Evolutionary conservation across 2,113 vertebrate species (phyloP).

Genomic region (Alligator sinensis): DNA sequence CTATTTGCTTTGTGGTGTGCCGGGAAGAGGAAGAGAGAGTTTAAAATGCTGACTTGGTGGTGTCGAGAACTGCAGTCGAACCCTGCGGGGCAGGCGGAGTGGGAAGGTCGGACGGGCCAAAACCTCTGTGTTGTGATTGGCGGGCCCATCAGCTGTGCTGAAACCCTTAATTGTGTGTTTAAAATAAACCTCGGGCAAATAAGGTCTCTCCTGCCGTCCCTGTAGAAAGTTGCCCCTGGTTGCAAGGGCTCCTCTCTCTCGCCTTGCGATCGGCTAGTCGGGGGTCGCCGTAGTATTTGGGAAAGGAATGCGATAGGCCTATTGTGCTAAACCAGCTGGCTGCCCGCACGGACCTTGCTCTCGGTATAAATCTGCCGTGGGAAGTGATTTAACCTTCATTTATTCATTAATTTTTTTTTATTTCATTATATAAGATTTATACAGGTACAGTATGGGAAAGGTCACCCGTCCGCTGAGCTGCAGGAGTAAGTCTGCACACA

Average conservation of each 20-base stretch:
- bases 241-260: neutral
- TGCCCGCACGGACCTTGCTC: slow-evolving; percentile 57
- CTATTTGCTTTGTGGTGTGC: neutral
- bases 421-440: slow-evolving; percentile 85
- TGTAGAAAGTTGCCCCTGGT: slow-evolving; percentile 1
- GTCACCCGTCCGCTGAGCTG: slow-evolving; percentile 70
- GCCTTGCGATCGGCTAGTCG: neutral
- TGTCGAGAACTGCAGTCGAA: neutral
- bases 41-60: neutral
- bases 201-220: neutral
- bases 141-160: neutral
- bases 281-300: neutral
- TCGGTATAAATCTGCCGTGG: slow-evolving; percentile 71
- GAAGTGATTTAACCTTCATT: slow-evolving; percentile 79
- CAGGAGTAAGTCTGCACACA: slow-evolving; percentile 60
- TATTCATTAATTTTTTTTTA: slow-evolving; percentile 68
- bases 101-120: neutral
- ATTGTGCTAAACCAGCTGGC: slow-evolving; percentile 27
- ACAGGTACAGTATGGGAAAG: slow-evolving; percentile 77
- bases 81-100: neutral
- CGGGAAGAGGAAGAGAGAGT: neutral
- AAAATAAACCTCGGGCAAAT: neutral
- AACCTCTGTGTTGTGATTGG: neutral
- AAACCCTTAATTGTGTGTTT: neutral
- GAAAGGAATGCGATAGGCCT: slow-evolving; percentile 59